Percentiles rank a stretch among this genome's conserved stretches.
Conservation (phyloP, 2,888 invertebrate genomes). For the Drosophila hamatofila region DNA sequence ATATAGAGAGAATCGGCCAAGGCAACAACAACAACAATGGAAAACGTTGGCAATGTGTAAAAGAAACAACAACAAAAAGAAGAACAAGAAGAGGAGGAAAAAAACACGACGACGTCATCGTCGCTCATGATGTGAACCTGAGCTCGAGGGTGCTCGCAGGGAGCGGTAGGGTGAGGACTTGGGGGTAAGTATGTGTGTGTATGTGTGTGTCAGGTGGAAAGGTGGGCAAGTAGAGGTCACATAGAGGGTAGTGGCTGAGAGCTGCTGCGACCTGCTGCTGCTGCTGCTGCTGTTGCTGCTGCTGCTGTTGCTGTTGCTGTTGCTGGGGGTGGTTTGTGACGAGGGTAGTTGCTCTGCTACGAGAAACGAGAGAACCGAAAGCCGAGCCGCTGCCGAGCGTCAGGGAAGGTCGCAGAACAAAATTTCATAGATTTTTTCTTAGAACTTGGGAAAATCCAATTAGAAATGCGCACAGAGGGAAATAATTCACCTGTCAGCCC, state of each 20-base stretch:
- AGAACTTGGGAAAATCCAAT: conserved; percentile 84
- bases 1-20: conserved; percentile 74
- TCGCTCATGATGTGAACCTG: conserved; percentile 63
- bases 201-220: conserved; percentile 40
- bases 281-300: conserved; percentile 47
- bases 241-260: conserved; percentile 68
- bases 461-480: conserved; percentile 79
- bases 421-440: conserved; percentile 83
- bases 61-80: conserved; percentile 14
- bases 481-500: conserved; percentile 82
- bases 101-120: conserved; percentile 61
- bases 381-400: conserved; percentile 25
- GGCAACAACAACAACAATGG: conserved; percentile 63
- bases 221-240: conserved; percentile 66
- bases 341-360: conserved; percentile 45
- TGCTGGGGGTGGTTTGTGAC: conserved; percentile 55
- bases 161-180: neutral
- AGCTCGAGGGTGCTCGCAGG: conserved; percentile 22
- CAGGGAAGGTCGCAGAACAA: conserved; percentile 67
- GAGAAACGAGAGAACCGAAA: conserved; percentile 32
- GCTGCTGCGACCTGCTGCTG: conserved; percentile 54
- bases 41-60: conserved; percentile 28
- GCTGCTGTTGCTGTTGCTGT: conserved; percentile 33
- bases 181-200: conserved; percentile 10
- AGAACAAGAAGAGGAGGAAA: conserved; percentile 25